Base-by-base conservation (phyloP, 2,797 vertebrate species). In the Molossus alvarezi region DNA sequence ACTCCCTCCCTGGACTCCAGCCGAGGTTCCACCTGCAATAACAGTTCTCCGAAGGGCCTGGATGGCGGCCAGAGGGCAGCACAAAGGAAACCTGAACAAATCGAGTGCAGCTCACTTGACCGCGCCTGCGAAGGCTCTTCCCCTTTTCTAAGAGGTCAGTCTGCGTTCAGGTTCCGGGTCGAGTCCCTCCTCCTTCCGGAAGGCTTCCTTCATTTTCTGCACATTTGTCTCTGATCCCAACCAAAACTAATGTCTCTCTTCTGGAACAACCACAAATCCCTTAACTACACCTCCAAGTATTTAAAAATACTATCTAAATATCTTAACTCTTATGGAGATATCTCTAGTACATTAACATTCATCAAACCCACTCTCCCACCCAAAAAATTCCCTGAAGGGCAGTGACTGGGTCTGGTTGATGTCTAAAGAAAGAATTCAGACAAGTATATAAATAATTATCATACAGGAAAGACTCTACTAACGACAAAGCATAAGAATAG, bases 401-500 rank as follows among this genome's bases (percentile, higher is more conserved):
- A 92, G 11, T 85, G 6, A 45, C 1, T 67, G 12, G n/a, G 1
- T 58, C 53, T 89, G 33, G 9, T 13, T 90, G 29, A 83, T 75
- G 1, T 23, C 33, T 80, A 92, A 88, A 81, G 15, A 90, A 75
- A 64, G 33, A 95, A 29, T 41, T 75, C 69, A 80, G 17, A n/a
- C 5, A 77, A 64, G 13, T 81, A 80, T 81, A 48, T 13, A 83
- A 93, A 67, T 80, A 85, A 75, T 10, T 41, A 73, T 65, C 48
- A 53, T 5, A 51, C 1, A 79, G 53, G 7, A 88, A 64, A 64
- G 65, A 55, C 7, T 48, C 53, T 41, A 64, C 51, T 55, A 76
- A 88, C 91, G 48, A 77, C 29, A 77, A 2, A 23, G 45, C 21
- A 87, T 45, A 45, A 7, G 48, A 21, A 77, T 1, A 23, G 20